Evolutionary conservation across 2,797 vertebrate genomes (phyloP).

Genomic region (Lagocephalus sceleratus): DNA sequence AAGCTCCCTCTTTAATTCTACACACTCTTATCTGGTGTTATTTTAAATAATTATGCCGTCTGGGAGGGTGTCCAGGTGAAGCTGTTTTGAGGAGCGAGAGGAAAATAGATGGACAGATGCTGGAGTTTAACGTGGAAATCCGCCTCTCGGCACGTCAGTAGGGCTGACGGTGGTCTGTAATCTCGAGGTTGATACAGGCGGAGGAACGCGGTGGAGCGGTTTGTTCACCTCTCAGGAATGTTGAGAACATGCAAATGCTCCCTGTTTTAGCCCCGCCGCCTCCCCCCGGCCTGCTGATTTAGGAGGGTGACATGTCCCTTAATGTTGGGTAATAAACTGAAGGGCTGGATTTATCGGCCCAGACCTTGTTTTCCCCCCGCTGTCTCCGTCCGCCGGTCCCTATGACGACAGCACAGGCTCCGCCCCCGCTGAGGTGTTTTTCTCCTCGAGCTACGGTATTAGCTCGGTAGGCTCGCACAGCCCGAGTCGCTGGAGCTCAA

Average conservation of each 20-base stretch:
- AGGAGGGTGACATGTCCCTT: slow-evolving; percentile 68
- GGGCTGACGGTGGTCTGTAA: slow-evolving; percentile 17
- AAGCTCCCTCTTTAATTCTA: slow-evolving; percentile 61
- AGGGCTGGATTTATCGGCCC: slow-evolving; percentile 63
- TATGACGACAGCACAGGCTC: slow-evolving; percentile 40
- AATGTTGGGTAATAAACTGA: slow-evolving; percentile 68
- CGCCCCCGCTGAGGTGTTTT: slow-evolving; percentile 34
- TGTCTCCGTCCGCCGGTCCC: slow-evolving; percentile 44
- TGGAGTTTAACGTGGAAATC: slow-evolving; percentile 19
- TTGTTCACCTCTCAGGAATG: slow-evolving; percentile 67
- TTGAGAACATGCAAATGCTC: slow-evolving; percentile 65
- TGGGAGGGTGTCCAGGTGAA: slow-evolving; percentile 52
- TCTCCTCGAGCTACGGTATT: slow-evolving; percentile 11
- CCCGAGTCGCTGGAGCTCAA: neutral
- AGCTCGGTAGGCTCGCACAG: neutral
- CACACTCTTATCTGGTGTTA: slow-evolving; percentile 53
- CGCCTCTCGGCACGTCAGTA: slow-evolving; percentile 6
- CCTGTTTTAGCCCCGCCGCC: slow-evolving; percentile 61
- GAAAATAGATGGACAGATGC: neutral
- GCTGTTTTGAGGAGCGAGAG: slow-evolving; percentile 25
- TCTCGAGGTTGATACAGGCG: slow-evolving; percentile 37
- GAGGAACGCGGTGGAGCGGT: slow-evolving; percentile 43
- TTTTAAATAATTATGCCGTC: slow-evolving; percentile 60
- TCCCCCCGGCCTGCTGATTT: slow-evolving; percentile 61
- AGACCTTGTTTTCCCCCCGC: slow-evolving; percentile 42